Base-by-base conservation (phyloP, 2,888 invertebrate genomes). In the Sesia apiformis region DNA sequence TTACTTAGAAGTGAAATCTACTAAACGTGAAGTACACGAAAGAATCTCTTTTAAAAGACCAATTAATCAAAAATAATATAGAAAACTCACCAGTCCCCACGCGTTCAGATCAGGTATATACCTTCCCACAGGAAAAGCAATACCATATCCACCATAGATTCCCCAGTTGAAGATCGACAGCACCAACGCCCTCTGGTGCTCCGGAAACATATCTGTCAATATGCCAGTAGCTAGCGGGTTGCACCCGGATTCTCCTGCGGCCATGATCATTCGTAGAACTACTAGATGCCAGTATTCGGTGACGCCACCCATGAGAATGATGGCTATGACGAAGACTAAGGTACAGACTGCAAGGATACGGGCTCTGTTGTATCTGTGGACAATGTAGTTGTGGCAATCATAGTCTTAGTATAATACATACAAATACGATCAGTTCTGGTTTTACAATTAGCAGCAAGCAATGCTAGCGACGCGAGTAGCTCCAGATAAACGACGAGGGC, bases 141-240 rank as follows among this genome's bases (percentile, higher is more conserved):
- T 93, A 51, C 97, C 97, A 67, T 97, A 97, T 3, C 97, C 97
- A 41, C 97, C 96, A 72, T 97, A 98, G 63, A 97, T 97, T 6
- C 98, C 97, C 97, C 97, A 97, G 81, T 97, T 97, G 90, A 97
- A 97, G 59, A 98, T 93, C 0, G 97, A 96, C 91, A 97, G 93
- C 7, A 97, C 97, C 49, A 97, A 81, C 1, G 96, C 97, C 56
- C 97, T 91, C 70, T 96, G 94, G 59, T 93, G 91, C 73, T 95
- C 95, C 0, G 94, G 93, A 73, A 96, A 95, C 68, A 95, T 92
- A 71, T 96, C 96, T 0, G 95, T 94, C 57, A 96, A 89, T 52
- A 96, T 93, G 4, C 96, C 96, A 0, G 96, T 96, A 0, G 96
- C 94, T 56, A 97, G 79, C 0, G 97, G 97, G 84, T 96, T 96